Evolutionary conservation across 2,113 vertebrate genomes (phyloP).

Genomic region (Forbesichthys agassizii): DNA sequence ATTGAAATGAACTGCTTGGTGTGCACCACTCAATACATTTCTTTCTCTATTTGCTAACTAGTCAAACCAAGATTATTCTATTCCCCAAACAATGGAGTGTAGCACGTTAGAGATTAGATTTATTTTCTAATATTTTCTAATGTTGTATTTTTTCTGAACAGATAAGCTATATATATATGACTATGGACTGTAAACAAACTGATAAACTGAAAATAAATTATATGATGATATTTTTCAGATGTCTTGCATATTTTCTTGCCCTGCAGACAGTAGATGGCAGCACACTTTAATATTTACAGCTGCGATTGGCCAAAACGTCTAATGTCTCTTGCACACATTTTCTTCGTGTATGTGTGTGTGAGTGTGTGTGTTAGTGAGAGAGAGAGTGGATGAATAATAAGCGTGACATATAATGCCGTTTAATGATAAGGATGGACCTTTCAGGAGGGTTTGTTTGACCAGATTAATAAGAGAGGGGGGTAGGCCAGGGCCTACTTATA

Average conservation of each 20-base stretch:
- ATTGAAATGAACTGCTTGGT: slow-evolving; percentile 18
- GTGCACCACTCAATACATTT: slow-evolving; percentile 23
- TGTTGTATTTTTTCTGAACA: slow-evolving; percentile 52
- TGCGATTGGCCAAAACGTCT: background rate
- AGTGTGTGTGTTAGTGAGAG: background rate
- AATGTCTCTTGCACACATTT: background rate
- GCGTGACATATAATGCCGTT: background rate
- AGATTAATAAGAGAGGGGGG: background rate
- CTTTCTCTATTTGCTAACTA: slow-evolving; percentile 23
- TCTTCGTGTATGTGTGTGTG: slow-evolving; percentile 9
- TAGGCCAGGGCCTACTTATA: background rate
- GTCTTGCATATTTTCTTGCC: slow-evolving; percentile 20
- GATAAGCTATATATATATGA: slow-evolving; percentile 44
- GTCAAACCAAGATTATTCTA: slow-evolving; percentile 13
- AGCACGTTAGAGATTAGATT: slow-evolving; percentile 42
- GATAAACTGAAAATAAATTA: slow-evolving; percentile 60
- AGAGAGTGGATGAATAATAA: background rate
- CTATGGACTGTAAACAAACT: slow-evolving; percentile 60
- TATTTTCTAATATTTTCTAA: slow-evolving; percentile 62
- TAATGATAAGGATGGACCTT: background rate
- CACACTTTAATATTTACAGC: slow-evolving; percentile 35
- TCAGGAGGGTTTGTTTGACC: background rate
- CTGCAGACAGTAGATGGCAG: slow-evolving; percentile 64
- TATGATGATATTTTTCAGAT: slow-evolving; percentile 24
- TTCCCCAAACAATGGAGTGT: slow-evolving; percentile 34